These are phyloP conservation scores for Phainopepla nitens DNA, from an alignment of 2,113 vertebrate species.

Conservation along the genomic window DNA sequence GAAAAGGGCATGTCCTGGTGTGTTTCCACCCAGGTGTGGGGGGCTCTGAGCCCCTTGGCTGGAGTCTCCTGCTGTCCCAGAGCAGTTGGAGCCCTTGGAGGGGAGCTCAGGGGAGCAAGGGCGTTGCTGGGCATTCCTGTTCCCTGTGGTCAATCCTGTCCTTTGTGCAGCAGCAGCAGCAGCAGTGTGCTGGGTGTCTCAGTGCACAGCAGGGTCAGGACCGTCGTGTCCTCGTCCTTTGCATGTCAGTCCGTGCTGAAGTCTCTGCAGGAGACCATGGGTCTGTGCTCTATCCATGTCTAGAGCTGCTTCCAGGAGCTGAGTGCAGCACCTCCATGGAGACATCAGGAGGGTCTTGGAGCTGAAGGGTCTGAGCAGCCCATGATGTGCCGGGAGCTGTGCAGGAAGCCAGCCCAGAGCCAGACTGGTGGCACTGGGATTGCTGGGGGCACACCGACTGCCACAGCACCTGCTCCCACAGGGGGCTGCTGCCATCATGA, in stretches of 20 bases:
- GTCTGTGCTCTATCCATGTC: background rate
- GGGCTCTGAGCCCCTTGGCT: background rate
- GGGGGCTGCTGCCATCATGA: background rate
- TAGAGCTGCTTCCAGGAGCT: background rate
- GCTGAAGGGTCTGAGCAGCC: background rate
- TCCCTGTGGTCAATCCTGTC: constrained; percentile 1
- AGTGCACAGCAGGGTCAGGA: background rate
- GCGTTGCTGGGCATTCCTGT: background rate
- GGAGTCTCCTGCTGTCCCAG: background rate
- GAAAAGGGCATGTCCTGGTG: background rate
- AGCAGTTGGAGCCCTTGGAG: background rate
- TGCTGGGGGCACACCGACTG: rapidly evolving
- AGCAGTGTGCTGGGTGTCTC: background rate
- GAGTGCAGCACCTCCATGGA: background rate
- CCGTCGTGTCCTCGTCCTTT: background rate
- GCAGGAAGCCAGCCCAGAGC: background rate
- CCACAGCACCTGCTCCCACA: rapidly evolving
- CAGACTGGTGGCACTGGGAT: background rate
- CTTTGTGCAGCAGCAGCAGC: background rate
- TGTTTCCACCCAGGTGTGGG: background rate
- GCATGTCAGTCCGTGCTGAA: background rate
- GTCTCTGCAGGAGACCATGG: background rate
- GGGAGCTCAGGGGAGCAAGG: background rate
- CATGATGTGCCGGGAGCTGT: background rate
- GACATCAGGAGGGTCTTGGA: background rate